Evolutionary conservation across 2,888 invertebrate species (phyloP).

Genomic region (Troides helena): DNA sequence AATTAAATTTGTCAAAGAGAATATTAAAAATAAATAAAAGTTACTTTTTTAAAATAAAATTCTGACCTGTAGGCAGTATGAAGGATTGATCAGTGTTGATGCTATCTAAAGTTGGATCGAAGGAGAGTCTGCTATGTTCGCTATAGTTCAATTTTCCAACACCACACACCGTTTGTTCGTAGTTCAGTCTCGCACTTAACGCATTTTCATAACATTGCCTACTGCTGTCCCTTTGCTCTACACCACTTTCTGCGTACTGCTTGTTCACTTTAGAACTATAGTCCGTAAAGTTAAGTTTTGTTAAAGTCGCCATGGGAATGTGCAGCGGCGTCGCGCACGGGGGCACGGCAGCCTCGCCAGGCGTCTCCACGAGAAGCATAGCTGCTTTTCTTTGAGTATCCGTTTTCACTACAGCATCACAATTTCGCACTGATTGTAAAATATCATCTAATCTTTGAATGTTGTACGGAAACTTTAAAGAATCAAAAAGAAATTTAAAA

Average conservation of each 20-base stretch:
- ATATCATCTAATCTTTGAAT: slow-evolving; percentile 34
- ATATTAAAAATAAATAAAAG: background rate
- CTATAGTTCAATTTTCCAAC: slow-evolving; percentile 60
- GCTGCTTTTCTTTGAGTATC: slow-evolving; percentile 75
- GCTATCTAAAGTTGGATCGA: slow-evolving; percentile 61
- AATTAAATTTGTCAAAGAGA: background rate
- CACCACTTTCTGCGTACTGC: slow-evolving; percentile 52
- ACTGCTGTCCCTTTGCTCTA: slow-evolving; percentile 57
- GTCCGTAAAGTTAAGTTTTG: slow-evolving; percentile 73
- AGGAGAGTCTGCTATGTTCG: slow-evolving; percentile 65
- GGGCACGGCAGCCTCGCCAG: slow-evolving; percentile 86
- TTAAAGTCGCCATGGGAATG: slow-evolving; percentile 70
- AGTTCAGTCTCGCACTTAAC: slow-evolving; percentile 61
- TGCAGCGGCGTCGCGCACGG: slow-evolving; percentile 71
- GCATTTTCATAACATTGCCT: slow-evolving; percentile 68
- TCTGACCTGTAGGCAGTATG: slow-evolving; percentile 61
- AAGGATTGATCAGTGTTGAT: slow-evolving; percentile 64
- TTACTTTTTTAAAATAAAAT: background rate
- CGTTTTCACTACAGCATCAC: slow-evolving; percentile 52
- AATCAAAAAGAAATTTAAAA: slow-evolving; percentile 2
- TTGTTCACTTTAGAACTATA: slow-evolving; percentile 74
- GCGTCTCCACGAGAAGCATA: slow-evolving; percentile 89
- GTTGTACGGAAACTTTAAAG: slow-evolving; percentile 20
- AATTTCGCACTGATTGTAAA: slow-evolving; percentile 55
- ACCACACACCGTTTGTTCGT: slow-evolving; percentile 62